These are phyloP conservation scores for Euproctis similis DNA, from an alignment of 2,888 invertebrate genomes.

Conservation along the genomic window DNA sequence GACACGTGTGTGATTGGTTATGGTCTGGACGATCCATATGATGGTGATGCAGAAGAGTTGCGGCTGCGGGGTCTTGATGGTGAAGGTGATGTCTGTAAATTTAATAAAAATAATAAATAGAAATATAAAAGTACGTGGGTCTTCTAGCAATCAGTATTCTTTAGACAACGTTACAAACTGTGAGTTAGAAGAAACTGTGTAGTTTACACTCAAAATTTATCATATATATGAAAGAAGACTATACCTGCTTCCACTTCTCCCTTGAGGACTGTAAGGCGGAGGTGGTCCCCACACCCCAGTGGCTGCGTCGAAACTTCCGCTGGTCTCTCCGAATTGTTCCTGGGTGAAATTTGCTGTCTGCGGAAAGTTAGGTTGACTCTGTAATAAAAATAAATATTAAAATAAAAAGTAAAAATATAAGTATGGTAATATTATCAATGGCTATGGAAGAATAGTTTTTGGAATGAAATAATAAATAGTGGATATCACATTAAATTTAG, in stretches of 20 bases:
- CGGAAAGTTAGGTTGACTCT: slow-evolving; percentile 27
- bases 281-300: slow-evolving; percentile 89
- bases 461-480: too few species aligned
- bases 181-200: too few species aligned
- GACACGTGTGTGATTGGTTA: slow-evolving; percentile 46
- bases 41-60: slow-evolving; percentile 62
- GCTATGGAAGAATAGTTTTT: too few species aligned
- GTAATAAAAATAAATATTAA: not conserved
- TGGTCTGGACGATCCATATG: slow-evolving; percentile 54
- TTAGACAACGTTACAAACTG: too few species aligned
- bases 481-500: too few species aligned
- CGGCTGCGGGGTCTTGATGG: slow-evolving; percentile 61
- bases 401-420: not conserved
- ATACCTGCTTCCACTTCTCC: slow-evolving; percentile 61
- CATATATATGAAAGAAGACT: too few species aligned
- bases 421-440: not conserved
- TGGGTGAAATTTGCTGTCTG: slow-evolving; percentile 32
- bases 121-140: not conserved
- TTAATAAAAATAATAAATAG: too few species aligned
- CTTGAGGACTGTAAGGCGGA: slow-evolving; percentile 90
- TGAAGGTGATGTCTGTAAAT: slow-evolving; percentile 54
- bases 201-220: too few species aligned
- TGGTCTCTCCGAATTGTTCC: slow-evolving; percentile 75
- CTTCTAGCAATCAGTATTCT: too few species aligned
- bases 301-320: slow-evolving; percentile 72